Percentiles rank a stretch among this genome's conserved stretches.
These are phyloP conservation scores for Podocnemis expansa DNA, from an alignment of 2,113 vertebrate species.

Conservation along the genomic window DNA sequence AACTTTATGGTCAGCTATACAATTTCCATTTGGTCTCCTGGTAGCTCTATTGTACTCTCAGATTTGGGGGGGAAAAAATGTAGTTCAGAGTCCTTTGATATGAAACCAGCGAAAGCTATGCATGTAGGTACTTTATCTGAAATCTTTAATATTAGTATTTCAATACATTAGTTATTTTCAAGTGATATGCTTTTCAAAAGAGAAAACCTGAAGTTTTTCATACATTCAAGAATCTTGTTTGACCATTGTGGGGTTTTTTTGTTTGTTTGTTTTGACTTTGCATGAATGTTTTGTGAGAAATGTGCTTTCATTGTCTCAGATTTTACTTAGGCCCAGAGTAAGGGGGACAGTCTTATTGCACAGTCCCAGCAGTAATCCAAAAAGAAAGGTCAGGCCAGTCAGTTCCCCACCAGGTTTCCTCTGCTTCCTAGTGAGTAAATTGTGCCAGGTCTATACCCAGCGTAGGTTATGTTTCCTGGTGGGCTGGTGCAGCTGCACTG, in stretches of 20 bases:
- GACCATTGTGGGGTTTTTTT: neutral
- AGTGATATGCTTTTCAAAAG: neutral
- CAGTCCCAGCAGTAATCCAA: no score
- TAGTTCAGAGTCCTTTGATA: neutral
- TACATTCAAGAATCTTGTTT: neutral
- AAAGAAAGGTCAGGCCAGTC: no score
- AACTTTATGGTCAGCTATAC: neutral
- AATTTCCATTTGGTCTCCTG: neutral
- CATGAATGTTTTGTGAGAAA: neutral
- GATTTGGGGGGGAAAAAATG: neutral
- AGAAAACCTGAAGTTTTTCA: neutral
- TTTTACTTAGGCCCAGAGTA: neutral
- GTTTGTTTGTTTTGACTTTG: neutral
- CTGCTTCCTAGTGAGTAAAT: neutral
- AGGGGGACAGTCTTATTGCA: no score
- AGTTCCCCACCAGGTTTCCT: neutral
- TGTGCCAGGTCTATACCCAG: neutral
- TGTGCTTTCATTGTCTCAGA: neutral
- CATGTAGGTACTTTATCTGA: neutral
- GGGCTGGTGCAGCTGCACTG: no score
- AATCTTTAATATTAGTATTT: neutral
- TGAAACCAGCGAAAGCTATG: neutral
- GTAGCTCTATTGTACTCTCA: constrained; percentile 9
- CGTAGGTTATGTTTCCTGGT: neutral
- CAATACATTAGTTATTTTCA: neutral